Evolutionary conservation across 64 coral and sea anemone species (phyloP).

Genomic region (Montipora efflorescens): DNA sequence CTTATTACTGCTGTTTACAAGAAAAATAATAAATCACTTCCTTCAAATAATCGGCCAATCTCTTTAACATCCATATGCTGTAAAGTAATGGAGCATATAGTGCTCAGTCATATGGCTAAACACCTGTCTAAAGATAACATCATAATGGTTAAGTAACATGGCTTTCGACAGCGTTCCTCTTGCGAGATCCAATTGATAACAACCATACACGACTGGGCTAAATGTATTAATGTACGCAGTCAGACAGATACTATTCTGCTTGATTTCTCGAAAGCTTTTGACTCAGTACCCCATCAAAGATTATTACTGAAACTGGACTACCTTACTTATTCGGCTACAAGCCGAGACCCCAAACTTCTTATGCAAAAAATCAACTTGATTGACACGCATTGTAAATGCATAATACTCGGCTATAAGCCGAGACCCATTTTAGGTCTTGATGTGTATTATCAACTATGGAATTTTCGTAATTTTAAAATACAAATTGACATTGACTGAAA

Average conservation of each 20-base stretch:
- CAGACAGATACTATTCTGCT: not conserved
- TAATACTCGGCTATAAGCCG: no score
- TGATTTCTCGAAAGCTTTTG: not conserved
- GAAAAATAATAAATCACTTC: no score
- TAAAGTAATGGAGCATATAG: constrained; percentile 60
- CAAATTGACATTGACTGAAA: no score
- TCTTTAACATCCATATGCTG: constrained; percentile 31
- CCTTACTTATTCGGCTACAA: no score
- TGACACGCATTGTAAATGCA: no score
- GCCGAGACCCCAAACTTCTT: no score
- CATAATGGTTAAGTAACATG: not conserved
- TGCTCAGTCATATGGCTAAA: not conserved
- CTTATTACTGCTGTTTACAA: no score
- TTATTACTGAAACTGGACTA: not conserved
- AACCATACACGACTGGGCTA: not conserved
- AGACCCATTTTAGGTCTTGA: no score
- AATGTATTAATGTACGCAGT: not conserved
- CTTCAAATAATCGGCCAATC: not conserved
- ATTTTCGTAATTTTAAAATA: no score
- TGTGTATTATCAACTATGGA: no score
- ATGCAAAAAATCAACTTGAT: no score
- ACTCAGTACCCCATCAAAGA: not conserved
- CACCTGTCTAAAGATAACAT: not conserved
- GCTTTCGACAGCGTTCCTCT: not conserved
- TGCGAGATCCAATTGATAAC: not conserved